Evolutionary conservation across 2,113 vertebrate genomes (phyloP).

Genomic region (Puffinus mauretanicus): DNA sequence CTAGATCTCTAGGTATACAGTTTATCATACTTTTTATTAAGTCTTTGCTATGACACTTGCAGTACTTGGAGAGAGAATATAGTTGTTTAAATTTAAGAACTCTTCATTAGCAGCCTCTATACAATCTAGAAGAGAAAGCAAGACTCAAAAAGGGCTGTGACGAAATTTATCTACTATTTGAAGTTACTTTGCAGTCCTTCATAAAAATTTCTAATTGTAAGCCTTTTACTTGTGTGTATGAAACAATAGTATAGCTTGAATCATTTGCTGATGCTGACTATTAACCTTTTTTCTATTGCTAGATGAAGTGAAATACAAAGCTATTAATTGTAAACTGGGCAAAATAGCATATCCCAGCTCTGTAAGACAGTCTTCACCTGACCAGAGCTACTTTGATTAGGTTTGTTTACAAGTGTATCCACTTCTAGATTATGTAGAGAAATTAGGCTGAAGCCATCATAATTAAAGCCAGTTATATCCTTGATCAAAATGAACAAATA

Average conservation of each 20-base stretch:
- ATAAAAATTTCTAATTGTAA: background rate
- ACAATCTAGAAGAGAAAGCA: conserved; percentile 47
- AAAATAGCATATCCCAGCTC: background rate
- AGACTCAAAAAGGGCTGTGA: background rate
- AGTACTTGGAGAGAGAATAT: background rate
- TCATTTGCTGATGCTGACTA: background rate
- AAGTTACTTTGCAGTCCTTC: background rate
- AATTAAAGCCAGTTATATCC: background rate
- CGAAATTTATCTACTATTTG: background rate
- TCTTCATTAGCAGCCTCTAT: conserved; percentile 37
- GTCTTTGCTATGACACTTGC: background rate
- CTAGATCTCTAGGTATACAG: background rate
- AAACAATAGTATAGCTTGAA: background rate
- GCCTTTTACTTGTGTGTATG: background rate
- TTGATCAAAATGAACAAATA: background rate
- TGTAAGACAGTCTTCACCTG: background rate
- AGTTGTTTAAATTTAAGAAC: background rate
- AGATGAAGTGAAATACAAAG: background rate
- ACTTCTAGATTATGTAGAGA: conserved; percentile 37
- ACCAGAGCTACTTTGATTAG: background rate
- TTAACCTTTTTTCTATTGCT: background rate
- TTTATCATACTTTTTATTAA: background rate
- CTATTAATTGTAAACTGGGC: background rate
- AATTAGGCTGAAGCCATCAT: background rate
- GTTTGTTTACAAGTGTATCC: background rate